Conservation (phyloP, 2,888 invertebrate species). For the Elmis aenea region DNA sequence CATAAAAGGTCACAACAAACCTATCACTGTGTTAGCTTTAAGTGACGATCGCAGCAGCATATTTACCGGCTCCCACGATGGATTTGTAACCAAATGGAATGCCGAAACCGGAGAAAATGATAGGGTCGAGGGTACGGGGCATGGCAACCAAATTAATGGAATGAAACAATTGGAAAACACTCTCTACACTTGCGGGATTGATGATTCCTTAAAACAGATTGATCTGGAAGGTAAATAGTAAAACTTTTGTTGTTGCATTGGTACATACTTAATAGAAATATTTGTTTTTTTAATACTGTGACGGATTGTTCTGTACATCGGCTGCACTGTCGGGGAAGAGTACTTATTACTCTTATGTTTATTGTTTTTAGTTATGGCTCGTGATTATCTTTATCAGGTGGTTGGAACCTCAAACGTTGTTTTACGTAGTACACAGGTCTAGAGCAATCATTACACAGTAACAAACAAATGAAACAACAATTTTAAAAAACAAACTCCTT, state of each 20-base stretch:
- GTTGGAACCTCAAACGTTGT: too few species aligned
- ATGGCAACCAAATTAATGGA: slow-evolving; percentile 93
- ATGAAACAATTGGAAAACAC: slow-evolving; percentile 66
- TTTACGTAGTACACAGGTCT: too few species aligned
- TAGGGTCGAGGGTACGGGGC: slow-evolving; percentile 77
- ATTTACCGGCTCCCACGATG: slow-evolving; percentile 93
- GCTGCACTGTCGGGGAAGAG: too few species aligned
- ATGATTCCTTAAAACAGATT: slow-evolving; percentile 79
- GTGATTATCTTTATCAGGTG: too few species aligned
- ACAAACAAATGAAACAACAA: too few species aligned
- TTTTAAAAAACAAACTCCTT: too few species aligned
- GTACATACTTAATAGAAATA: too few species aligned
- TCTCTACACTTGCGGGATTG: slow-evolving; percentile 88
- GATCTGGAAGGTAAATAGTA: slow-evolving; percentile 47
- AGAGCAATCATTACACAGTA: too few species aligned
- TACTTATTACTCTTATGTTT: too few species aligned
- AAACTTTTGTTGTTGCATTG: too few species aligned
- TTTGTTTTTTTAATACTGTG: slow-evolving; percentile 2
- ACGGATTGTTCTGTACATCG: too few species aligned
- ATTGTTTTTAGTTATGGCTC: too few species aligned
- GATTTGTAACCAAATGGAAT: slow-evolving; percentile 80
- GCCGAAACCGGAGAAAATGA: slow-evolving; percentile 79
- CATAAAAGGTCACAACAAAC: slow-evolving; percentile 96
- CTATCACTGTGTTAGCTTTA: slow-evolving; percentile 84
- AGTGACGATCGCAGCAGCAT: slow-evolving; percentile 70